phyloP scores from a whole-genome alignment of 2,797 vertebrate species.

The Acipenser oxyrinchus region DNA sequence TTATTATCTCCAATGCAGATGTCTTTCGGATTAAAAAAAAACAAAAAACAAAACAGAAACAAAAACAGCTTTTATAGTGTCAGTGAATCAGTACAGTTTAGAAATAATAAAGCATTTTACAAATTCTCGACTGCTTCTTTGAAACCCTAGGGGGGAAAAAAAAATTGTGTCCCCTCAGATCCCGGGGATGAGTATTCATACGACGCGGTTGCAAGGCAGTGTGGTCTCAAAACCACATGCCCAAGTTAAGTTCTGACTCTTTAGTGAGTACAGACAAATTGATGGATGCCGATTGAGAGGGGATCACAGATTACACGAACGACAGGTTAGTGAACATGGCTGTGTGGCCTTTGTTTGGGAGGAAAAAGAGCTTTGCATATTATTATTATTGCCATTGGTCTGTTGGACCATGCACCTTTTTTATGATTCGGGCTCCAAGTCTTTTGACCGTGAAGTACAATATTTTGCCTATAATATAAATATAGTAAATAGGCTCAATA shows the following conservation, averaged over 20 bases:
- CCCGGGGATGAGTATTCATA: constrained; percentile 15
- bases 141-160: not conserved
- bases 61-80: not conserved
- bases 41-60: not conserved
- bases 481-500: too few relatives aligned
- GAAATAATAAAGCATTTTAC: not conserved
- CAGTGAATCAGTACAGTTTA: not conserved
- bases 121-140: constrained; percentile 1
- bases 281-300: constrained; percentile 1
- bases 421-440: too few relatives aligned
- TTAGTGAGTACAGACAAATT: not conserved
- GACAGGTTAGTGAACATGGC: constrained; percentile 26
- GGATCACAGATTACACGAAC: constrained; percentile 16
- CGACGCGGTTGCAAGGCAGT: not conserved
- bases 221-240: constrained; percentile 24
- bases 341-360: not conserved
- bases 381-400: too few relatives aligned
- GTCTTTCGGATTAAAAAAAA: too few relatives aligned
- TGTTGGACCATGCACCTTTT: too few relatives aligned
- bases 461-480: too few relatives aligned
- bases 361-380: too few relatives aligned
- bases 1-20: too few relatives aligned
- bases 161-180: constrained; percentile 27
- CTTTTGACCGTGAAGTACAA: too few relatives aligned
- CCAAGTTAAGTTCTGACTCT: constrained; percentile 19